A percentile compares a stretch with the other conserved stretches of the same genome.
Conservation (phyloP, 2,888 invertebrate genomes). For the Stenichneumon culpator region DNA sequence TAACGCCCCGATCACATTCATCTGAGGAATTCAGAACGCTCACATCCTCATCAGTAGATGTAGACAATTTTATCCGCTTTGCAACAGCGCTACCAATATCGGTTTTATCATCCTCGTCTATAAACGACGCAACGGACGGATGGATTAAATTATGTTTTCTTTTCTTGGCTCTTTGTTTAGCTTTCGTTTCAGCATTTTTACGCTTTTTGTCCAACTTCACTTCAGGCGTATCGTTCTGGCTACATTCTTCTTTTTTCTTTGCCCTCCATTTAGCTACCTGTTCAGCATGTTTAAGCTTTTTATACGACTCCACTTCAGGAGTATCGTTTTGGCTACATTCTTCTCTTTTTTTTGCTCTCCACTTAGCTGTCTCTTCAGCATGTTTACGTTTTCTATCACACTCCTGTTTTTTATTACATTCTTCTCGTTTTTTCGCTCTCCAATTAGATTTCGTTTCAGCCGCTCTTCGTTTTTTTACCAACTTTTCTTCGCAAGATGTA, state of each 20-base stretch:
- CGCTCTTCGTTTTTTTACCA: no score
- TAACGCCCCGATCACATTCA: no score
- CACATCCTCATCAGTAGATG: neutral
- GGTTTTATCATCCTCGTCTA: neutral
- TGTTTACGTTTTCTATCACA: no score
- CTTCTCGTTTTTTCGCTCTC: no score
- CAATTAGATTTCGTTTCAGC: no score
- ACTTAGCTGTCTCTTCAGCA: no score
- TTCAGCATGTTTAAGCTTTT: neutral
- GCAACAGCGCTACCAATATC: neutral
- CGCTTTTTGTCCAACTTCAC: neutral
- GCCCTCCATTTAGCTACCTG: neutral
- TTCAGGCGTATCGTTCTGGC: neutral
- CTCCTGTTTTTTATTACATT: no score
- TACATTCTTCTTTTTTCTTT: neutral
- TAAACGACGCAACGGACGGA: neutral
- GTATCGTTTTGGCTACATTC: no score
- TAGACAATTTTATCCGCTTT: neutral
- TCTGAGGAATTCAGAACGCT: no score
- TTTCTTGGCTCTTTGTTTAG: neutral
- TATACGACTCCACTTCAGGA: no score
- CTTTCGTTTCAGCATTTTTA: neutral
- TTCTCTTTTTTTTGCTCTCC: no score
- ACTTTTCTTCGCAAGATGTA: neutral
- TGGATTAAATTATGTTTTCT: neutral